phyloP scores from a whole-genome alignment of 1,140 invertebrate species.

The Drosophila navojoa region DNA sequence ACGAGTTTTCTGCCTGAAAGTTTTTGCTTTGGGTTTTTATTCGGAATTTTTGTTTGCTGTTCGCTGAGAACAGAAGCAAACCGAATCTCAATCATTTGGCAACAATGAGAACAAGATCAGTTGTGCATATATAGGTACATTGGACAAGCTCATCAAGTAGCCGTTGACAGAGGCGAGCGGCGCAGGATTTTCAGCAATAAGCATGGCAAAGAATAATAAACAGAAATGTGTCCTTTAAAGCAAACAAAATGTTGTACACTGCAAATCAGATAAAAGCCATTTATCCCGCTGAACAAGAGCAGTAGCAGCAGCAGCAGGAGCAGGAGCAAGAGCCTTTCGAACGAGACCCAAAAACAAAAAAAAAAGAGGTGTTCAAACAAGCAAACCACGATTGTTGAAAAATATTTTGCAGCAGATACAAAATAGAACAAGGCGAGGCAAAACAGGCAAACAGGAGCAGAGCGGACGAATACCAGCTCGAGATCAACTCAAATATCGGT shows the following conservation, averaged over 20 bases:
- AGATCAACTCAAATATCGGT: conserved; percentile 22
- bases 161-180: conserved; percentile 60
- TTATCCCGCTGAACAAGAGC: not conserved
- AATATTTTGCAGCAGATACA: conserved; percentile 78
- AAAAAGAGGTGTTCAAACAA: conserved; percentile 80
- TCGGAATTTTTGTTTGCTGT: not conserved
- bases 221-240: conserved; percentile 74
- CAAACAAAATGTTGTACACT: conserved; percentile 76
- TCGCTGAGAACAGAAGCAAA: conserved; percentile 17
- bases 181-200: conserved; percentile 68
- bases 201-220: conserved; percentile 67
- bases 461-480: conserved; percentile 2
- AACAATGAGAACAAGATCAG: conserved; percentile 76
- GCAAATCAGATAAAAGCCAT: conserved; percentile 72
- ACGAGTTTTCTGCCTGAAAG: conserved; percentile 6
- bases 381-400: conserved; percentile 82
- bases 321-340: conserved; percentile 1
- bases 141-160: conserved; percentile 76
- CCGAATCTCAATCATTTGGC: conserved; percentile 27
- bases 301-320: not conserved
- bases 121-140: conserved; percentile 40
- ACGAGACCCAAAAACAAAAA: not conserved
- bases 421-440: conserved; percentile 67
- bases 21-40: not conserved
- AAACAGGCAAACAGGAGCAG: conserved; percentile 51